Base-by-base conservation (phyloP, 1,140 invertebrate genomes). In the Dendroctonus valens region DNA sequence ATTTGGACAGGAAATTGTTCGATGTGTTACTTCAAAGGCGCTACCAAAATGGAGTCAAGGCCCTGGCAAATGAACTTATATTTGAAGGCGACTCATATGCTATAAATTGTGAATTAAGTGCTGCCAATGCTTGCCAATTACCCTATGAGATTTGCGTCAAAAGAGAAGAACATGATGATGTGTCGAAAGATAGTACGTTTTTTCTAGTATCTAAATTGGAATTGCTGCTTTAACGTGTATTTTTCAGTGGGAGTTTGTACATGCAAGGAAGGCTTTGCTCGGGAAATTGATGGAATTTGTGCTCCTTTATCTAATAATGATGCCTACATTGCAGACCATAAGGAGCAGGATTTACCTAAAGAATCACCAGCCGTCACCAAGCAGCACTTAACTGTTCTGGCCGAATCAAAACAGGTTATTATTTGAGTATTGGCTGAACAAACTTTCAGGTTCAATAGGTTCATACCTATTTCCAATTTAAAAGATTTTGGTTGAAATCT, bases 311-410 rank as follows among this genome's bases (percentile, higher is more conserved):
- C 64, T 59, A 65, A 73, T 59, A 72, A 71, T n/a, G 54, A 68
- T 8, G 61, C 15, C 40, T 62, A 71, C 49, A 41, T 68, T 46
- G 71, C 77, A 50, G 75, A 54, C 44, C 67, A 70, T 72, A 80
- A 76, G 52, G 76, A 79, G 59, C 72, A 74, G 44, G 62, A 75
- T 72, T n/a, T 75, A 54, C 66, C 67, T 4, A 76, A 72, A 55
- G 76, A 79, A 77, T 39, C 70, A 37, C 49, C 65, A 9, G 70
- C 78, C 7, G 79, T 81, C 44, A 74, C 79, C 38, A 78, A 80
- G 48, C 86, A 88, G 73, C 85, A 87, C 64, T 80, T 96, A 63
- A 85, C 87, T 37, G 91, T 96, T 2, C 90, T 90, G 6, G 91
- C 89, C 7, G 84, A 87, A 70, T 87, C 90, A 42, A 88, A 92